Percentiles rank a stretch among this genome's conserved stretches.
phyloP scores from a whole-genome alignment of 2,888 invertebrate species.

The Phalera bucephala region DNA sequence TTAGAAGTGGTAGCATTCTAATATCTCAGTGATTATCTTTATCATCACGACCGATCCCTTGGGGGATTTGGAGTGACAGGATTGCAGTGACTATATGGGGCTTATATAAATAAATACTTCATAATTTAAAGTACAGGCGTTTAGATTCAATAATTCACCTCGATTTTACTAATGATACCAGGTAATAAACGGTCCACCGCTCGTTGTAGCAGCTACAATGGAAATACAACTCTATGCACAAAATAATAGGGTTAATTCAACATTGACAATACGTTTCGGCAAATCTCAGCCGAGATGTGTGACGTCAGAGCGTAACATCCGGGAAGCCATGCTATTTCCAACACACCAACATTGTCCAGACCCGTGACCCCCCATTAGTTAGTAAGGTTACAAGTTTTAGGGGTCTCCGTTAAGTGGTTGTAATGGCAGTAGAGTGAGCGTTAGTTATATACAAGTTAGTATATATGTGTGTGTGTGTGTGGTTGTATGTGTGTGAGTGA shows the following conservation, averaged over 20 bases:
- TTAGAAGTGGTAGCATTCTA: too few relatives aligned
- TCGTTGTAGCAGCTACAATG: conserved; percentile 10
- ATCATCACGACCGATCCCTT: too few relatives aligned
- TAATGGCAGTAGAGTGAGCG: conserved; percentile 13
- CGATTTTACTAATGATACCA: conserved; percentile 9
- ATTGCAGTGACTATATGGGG: too few relatives aligned
- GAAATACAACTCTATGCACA: conserved; percentile 39
- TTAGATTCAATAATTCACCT: background rate
- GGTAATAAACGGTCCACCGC: conserved; percentile 7
- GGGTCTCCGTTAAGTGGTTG: conserved; percentile 31
- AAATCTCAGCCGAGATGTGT: conserved; percentile 64
- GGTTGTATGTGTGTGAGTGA: conserved; percentile 11
- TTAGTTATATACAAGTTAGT: conserved; percentile 11
- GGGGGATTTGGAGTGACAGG: too few relatives aligned
- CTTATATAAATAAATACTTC: too few relatives aligned
- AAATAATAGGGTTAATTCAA: conserved; percentile 45
- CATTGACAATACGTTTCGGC: conserved; percentile 48
- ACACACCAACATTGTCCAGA: conserved; percentile 34
- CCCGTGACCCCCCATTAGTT: conserved; percentile 17
- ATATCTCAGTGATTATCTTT: too few relatives aligned
- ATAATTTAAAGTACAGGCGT: too few relatives aligned
- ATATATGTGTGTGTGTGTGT: conserved; percentile 6
- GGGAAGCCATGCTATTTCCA: conserved; percentile 76
- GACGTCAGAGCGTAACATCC: conserved; percentile 73
- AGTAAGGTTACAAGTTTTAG: conserved; percentile 3